Evolutionary conservation across 2,113 vertebrate species (phyloP).

Genomic region (Marcusenius ussheri): DNA sequence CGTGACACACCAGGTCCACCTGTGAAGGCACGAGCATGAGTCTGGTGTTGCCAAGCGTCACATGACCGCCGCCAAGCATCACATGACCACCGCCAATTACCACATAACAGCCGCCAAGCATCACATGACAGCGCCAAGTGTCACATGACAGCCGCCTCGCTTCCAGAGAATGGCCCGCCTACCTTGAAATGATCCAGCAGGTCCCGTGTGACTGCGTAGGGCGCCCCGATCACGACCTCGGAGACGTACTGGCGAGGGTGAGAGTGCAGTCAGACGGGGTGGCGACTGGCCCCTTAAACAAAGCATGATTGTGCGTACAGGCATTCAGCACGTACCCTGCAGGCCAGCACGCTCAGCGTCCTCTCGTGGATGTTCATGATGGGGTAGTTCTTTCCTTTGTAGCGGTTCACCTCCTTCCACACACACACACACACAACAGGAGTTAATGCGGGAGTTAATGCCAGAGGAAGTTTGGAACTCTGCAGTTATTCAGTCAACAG

Average conservation of each 20-base stretch:
- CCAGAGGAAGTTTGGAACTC: too few species aligned
- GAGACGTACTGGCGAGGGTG: slow-evolving; percentile 74
- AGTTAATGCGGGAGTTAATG: too few species aligned
- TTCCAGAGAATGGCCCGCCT: neutral
- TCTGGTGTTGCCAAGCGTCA: neutral
- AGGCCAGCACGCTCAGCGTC: slow-evolving; percentile 90
- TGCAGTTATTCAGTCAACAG: too few species aligned
- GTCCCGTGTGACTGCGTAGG: slow-evolving; percentile 82
- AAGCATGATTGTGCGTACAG: neutral
- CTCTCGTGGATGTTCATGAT: slow-evolving; percentile 97
- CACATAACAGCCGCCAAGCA: neutral
- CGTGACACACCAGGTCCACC: slow-evolving; percentile 91
- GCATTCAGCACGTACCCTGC: slow-evolving; percentile 65
- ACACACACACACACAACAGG: too few species aligned
- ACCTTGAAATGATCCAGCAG: slow-evolving; percentile 93
- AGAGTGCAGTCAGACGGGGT: neutral
- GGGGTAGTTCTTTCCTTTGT: slow-evolving; percentile 97
- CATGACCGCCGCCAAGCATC: neutral
- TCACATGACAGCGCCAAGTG: neutral
- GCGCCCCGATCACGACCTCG: slow-evolving; percentile 92
- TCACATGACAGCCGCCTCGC: neutral
- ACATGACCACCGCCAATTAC: neutral
- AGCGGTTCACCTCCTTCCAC: slow-evolving; percentile 89
- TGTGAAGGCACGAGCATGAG: slow-evolving; percentile 37
- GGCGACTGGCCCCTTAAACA: neutral